Conservation (phyloP, 2,888 invertebrate genomes). For the Noctua pronuba region DNA sequence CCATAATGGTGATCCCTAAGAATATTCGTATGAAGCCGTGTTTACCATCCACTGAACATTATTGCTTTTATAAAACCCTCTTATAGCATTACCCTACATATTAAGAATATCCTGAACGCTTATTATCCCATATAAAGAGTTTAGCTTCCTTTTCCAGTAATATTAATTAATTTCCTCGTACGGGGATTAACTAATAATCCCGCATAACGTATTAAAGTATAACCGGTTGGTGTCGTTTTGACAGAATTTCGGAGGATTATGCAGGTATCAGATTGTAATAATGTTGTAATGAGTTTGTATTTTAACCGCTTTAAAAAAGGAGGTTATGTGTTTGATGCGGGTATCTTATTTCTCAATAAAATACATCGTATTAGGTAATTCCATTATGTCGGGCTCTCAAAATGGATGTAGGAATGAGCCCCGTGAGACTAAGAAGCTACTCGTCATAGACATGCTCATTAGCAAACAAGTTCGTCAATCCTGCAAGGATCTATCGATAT, state of each 20-base stretch:
- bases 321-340: neutral
- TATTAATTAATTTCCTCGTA: conserved; percentile 50
- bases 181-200: conserved; percentile 45
- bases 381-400: too few species aligned
- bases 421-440: too few species aligned
- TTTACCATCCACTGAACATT: conserved; percentile 6
- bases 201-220: conserved; percentile 46
- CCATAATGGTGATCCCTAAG: neutral
- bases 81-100: neutral
- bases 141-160: conserved; percentile 25
- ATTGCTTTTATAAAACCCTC: conserved; percentile 31
- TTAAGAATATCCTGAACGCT: conserved; percentile 16
- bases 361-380: too few species aligned
- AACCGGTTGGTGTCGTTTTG: conserved; percentile 3
- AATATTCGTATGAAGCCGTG: neutral
- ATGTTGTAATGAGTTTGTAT: neutral
- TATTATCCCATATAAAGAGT: conserved; percentile 32
- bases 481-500: too few species aligned
- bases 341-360: too few species aligned
- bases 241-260: conserved; percentile 21
- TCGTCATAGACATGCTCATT: too few species aligned
- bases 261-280: conserved; percentile 10
- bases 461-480: too few species aligned
- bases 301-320: neutral
- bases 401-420: too few species aligned